phyloP scores from a whole-genome alignment of 1,140 invertebrate species.

The Ceratina australensis region DNA sequence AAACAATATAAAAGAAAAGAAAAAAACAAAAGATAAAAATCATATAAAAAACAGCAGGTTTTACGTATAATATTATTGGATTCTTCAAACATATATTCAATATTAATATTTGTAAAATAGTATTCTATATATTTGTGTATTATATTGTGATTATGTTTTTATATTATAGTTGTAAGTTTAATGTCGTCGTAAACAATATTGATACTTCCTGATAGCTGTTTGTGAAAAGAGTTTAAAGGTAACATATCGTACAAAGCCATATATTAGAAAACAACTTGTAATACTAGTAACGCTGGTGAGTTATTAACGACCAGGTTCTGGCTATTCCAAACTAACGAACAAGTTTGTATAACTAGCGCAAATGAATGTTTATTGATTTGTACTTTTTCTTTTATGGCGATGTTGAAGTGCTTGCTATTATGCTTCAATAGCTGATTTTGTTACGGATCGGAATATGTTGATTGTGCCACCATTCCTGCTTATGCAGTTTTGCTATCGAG shows the following conservation, averaged over 20 bases:
- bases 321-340: neutral
- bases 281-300: constrained; percentile 32
- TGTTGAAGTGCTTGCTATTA: constrained; percentile 28
- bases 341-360: constrained; percentile 11
- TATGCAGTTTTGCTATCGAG: constrained; percentile 8
- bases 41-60: no score
- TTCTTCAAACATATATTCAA: no score
- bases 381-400: constrained; percentile 15
- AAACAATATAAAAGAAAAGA: no score
- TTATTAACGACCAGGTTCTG: constrained; percentile 19
- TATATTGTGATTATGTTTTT: neutral
- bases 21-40: no score
- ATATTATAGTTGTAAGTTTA: neutral
- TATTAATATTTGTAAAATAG: neutral
- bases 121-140: constrained; percentile 9
- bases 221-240: constrained; percentile 1
- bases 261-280: constrained; percentile 1
- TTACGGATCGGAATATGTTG: neutral
- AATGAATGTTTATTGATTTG: neutral
- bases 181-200: no score
- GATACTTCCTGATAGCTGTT: neutral
- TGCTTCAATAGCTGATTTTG: constrained; percentile 6
- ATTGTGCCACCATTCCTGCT: constrained; percentile 16
- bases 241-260: neutral
- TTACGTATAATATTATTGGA: no score